Evolutionary conservation across 2,888 invertebrate genomes (phyloP), one percentile per base, ranked within the genome.

Genomic region (Theretra japonica): DNA sequence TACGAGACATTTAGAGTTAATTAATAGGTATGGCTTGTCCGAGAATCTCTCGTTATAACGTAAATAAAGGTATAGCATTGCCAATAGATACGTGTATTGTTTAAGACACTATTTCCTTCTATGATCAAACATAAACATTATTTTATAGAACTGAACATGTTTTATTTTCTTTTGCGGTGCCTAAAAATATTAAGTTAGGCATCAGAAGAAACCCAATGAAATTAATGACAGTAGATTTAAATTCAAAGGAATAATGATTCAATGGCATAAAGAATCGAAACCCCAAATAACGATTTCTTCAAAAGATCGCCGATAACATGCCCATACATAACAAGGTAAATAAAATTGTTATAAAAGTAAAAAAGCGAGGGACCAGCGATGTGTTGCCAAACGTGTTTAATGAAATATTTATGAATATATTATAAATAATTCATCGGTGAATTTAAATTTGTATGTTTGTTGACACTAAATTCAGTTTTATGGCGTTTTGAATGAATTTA

Each of bases 381-480:
- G 11, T 15, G 28, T 69, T 28, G 50, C 69, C 69, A 69, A 69
- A 69, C 65, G 41, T 48, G 65, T 65, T 65, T 48, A 41, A 65
- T 65, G 33, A 33, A 60, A 60, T 60, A 60, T 60, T 60, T 60
- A 60, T 60, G 41, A 65, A 48, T 65, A 15, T 70, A 71, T 73
- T 71, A 73, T 76, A 75, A 76, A 77, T 79, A 74, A 79, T 76
- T 73, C 72, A 79, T 75, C 30, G 71, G 72, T 56, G 75, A 74
- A 74, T 77, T 75, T 77, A 75, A 73, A 77, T 75, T 73, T 73
- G 73, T 74, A 48, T 72, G 60, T 69, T 70, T 75, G 73, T 72
- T 77, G 73, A 73, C 73, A 75, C 62, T 75, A 74, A 69, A 75
- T 72, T 70, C 70, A 41, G 58, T 70, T 68, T 70, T 60, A 73